Percentiles rank a stretch among this genome's conserved stretches.
Evolutionary conservation across 1,140 invertebrate species (phyloP).

Genomic region (Riptortus pedestris): DNA sequence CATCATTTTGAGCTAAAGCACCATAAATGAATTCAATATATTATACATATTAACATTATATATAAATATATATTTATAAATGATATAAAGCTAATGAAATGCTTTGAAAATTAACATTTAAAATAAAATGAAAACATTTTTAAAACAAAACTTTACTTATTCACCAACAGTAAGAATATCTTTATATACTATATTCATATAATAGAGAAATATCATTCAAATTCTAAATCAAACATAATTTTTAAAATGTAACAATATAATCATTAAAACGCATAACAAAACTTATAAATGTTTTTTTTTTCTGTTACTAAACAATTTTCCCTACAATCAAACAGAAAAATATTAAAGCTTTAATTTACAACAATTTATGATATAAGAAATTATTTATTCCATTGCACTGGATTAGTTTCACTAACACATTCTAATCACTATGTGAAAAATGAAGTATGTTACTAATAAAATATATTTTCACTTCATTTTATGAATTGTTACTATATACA

Average conservation of each 20-base stretch:
- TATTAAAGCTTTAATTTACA: slow-evolving; percentile 10
- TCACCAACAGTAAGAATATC: not conserved
- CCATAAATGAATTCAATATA: not conserved
- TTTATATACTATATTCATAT: not conserved
- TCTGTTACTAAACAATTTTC: not conserved
- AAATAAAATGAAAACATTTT: slow-evolving; percentile 7
- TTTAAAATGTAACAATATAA: slow-evolving; percentile 13
- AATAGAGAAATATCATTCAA: slow-evolving; percentile 18
- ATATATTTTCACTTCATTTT: no score
- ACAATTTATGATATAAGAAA: not conserved
- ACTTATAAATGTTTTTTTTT: not conserved
- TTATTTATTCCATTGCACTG: slow-evolving; percentile 9
- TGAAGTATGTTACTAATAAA: no score
- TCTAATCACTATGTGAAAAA: slow-evolving; percentile 1
- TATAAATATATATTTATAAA: no score
- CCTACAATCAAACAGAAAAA: slow-evolving; percentile 11
- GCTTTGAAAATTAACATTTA: no score
- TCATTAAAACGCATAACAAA: slow-evolving; percentile 3
- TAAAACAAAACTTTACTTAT: slow-evolving; percentile 1
- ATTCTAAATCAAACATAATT: slow-evolving; percentile 7
- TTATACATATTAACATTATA: no score
- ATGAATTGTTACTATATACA: no score
- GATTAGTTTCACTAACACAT: slow-evolving; percentile 11
- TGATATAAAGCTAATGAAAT: no score
- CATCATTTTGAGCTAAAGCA: not conserved